phyloP scores from a whole-genome alignment of 2,113 vertebrate genomes.

The Chaetodon auriga region DNA sequence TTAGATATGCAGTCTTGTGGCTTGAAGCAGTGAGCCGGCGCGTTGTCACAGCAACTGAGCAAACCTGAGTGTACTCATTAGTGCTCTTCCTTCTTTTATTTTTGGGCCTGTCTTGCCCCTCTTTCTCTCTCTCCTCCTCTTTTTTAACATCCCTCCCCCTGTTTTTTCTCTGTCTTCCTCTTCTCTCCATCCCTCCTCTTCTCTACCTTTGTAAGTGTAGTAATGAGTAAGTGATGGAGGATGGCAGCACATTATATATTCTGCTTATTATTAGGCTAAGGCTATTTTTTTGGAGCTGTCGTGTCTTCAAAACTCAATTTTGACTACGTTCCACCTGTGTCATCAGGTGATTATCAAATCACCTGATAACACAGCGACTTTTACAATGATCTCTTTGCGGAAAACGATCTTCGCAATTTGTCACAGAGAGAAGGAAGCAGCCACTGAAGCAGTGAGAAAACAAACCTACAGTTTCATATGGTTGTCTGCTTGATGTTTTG shows the following conservation, averaged over 20 bases:
- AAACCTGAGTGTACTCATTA: conserved; percentile 73
- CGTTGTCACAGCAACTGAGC: conserved; percentile 76
- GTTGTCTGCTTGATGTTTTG: neutral
- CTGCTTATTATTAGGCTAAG: neutral
- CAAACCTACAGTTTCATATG: neutral
- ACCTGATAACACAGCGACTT: too few species aligned
- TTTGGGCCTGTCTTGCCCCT: conserved; percentile 58
- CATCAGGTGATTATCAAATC: neutral
- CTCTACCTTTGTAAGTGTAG: conserved; percentile 14
- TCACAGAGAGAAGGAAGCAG: neutral
- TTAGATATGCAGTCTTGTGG: conserved; percentile 60
- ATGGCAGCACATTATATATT: conserved; percentile 7
- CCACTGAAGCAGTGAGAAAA: neutral
- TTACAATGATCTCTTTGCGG: neutral
- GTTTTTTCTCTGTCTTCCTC: neutral
- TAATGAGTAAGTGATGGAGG: conserved; percentile 27
- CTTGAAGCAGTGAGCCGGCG: conserved; percentile 50
- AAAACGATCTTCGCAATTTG: neutral
- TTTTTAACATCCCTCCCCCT: neutral
- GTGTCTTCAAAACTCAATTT: neutral
- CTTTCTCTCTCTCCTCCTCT: neutral
- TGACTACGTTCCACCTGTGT: neutral
- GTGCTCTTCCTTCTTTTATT: conserved; percentile 68
- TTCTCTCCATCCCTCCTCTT: neutral
- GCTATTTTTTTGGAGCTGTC: conserved; percentile 3